phyloP scores from a whole-genome alignment of 2,797 vertebrate genomes.

The Cephalopachus bancanus region DNA sequence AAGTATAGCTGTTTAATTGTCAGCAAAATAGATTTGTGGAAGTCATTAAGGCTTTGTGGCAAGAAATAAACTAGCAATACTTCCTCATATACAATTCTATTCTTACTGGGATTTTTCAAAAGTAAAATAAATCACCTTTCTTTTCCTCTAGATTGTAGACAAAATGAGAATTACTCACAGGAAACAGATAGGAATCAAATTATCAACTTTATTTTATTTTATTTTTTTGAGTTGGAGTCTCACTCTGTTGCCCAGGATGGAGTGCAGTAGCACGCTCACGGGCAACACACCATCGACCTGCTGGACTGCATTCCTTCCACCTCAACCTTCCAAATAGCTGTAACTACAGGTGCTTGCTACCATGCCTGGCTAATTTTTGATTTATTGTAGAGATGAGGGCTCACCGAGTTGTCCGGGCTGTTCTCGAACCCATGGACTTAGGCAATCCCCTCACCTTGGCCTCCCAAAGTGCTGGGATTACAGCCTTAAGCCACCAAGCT shows the following conservation, averaged over 20 bases:
- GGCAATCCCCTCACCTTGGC: too few relatives aligned
- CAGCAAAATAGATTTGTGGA: slow-evolving; percentile 53
- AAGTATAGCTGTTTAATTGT: slow-evolving; percentile 1
- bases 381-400: too few relatives aligned
- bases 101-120: not conserved
- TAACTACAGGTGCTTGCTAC: not conserved
- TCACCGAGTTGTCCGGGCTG: too few relatives aligned
- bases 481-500: too few relatives aligned
- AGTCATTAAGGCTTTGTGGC: not conserved
- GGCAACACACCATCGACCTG: not conserved
- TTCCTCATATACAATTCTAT: not conserved
- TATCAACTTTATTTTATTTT: not conserved
- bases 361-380: too few relatives aligned
- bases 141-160: slow-evolving; percentile 19
- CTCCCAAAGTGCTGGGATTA: too few relatives aligned
- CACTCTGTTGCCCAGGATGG: not conserved
- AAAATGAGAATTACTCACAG: not conserved
- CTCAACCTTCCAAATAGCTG: not conserved
- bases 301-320: not conserved
- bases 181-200: not conserved
- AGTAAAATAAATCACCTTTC: not conserved
- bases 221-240: not conserved
- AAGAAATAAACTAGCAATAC: not conserved
- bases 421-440: too few relatives aligned
- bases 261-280: not conserved